Evolutionary conservation across 2,113 vertebrate genomes (phyloP).

Genomic region (Vanacampus margaritifer): DNA sequence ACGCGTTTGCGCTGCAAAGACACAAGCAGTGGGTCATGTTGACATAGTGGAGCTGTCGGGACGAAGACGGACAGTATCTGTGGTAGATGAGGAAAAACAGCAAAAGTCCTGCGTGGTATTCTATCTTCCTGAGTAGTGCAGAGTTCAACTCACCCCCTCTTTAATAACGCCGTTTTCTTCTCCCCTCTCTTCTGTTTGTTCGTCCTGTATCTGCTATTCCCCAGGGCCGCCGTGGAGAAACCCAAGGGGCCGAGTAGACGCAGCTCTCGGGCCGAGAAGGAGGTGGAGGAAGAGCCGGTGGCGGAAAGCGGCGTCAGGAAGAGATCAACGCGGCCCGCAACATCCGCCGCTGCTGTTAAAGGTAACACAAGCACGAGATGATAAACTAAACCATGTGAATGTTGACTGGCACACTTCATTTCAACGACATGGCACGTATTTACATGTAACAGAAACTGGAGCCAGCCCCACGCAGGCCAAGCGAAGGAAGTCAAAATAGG

Average conservation of each 20-base stretch:
- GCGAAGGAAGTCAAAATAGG: constrained; percentile 96
- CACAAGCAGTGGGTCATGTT: constrained; percentile 64
- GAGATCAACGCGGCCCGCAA: constrained; percentile 83
- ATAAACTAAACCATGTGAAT: background rate
- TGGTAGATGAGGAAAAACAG: constrained; percentile 81
- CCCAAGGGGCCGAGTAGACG: constrained; percentile 89
- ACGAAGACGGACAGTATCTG: constrained; percentile 72
- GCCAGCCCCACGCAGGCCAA: constrained; percentile 93
- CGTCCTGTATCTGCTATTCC: constrained; percentile 69
- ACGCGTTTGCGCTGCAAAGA: constrained; percentile 63
- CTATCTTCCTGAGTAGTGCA: constrained; percentile 55
- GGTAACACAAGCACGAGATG: constrained; percentile 58
- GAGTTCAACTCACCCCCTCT: constrained; percentile 31
- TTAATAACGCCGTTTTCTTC: constrained; percentile 37
- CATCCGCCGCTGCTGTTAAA: constrained; percentile 78
- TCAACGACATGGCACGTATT: background rate
- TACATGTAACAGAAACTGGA: constrained; percentile 79
- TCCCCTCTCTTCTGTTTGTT: constrained; percentile 13
- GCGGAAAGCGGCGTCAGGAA: constrained; percentile 89
- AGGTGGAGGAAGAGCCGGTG: constrained; percentile 78
- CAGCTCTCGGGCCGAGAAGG: constrained; percentile 92
- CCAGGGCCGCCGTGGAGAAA: constrained; percentile 85
- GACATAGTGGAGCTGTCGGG: constrained; percentile 60
- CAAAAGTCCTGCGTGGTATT: constrained; percentile 58
- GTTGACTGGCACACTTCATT: background rate